A percentile compares a stretch with the other conserved stretches of the same genome.
These are phyloP conservation scores for Anoplius nigerrimus DNA, from an alignment of 2,888 invertebrate genomes.

Conservation along the genomic window DNA sequence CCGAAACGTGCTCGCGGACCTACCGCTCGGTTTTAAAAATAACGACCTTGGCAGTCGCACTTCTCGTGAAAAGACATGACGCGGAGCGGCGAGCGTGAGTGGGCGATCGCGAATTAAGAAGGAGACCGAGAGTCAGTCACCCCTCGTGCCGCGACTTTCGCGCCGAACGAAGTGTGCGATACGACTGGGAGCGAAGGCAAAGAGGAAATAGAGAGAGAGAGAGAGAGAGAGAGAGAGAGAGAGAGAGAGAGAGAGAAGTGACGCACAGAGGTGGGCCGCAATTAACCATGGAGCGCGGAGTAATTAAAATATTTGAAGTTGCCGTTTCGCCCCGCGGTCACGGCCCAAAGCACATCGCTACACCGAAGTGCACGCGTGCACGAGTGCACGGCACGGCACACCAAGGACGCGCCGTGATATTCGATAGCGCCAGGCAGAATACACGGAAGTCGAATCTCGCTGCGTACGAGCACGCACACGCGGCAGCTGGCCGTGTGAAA, in stretches of 20 bases:
- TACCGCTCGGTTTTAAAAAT: slow-evolving; percentile 45
- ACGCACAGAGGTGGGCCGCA: slow-evolving; percentile 18
- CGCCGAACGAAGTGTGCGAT: no score
- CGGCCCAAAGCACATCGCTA: slow-evolving; percentile 12
- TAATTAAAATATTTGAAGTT: slow-evolving; percentile 63
- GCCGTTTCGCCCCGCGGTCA: slow-evolving; percentile 17
- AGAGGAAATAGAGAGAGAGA: no score
- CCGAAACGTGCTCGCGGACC: slow-evolving; percentile 6
- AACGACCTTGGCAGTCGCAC: slow-evolving; percentile 51
- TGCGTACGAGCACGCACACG: background rate
- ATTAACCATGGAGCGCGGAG: slow-evolving; percentile 53
- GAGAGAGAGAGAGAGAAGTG: no score
- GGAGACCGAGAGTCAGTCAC: slow-evolving; percentile 6
- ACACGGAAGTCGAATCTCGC: background rate
- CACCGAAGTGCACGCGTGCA: background rate
- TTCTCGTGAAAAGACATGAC: background rate
- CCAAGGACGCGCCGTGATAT: no score
- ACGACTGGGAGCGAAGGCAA: no score
- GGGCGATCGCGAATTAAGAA: slow-evolving; percentile 11
- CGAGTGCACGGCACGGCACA: no score
- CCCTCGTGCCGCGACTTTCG: background rate
- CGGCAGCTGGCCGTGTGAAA: slow-evolving; percentile 12
- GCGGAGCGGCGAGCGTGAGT: background rate
- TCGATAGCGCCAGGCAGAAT: no score
- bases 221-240: no score